Percentiles rank a stretch among this genome's conserved stretches.
These are phyloP conservation scores for Lasiurus cinereus DNA, from an alignment of 2,113 vertebrate genomes.

Conservation along the genomic window DNA sequence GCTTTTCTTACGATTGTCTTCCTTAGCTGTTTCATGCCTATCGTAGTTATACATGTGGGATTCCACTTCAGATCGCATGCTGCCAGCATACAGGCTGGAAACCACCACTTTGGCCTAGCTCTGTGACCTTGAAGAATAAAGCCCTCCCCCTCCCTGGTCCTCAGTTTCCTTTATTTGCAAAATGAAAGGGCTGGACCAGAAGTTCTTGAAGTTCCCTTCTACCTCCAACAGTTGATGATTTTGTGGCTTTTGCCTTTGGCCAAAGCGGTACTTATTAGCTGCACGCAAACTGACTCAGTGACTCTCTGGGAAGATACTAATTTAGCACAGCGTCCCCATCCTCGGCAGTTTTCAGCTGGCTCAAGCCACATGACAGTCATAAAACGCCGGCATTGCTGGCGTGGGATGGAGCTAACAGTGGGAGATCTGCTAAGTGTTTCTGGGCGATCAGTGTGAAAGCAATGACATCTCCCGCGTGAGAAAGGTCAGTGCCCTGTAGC, in stretches of 20 bases:
- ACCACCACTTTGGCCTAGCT: neutral
- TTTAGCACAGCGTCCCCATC: constrained; percentile 38
- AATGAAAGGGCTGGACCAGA: neutral
- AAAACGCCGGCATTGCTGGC: constrained; percentile 54
- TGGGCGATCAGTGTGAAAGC: constrained; percentile 78
- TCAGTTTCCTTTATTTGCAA: constrained; percentile 16
- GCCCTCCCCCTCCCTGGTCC: neutral
- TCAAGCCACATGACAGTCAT: constrained; percentile 66
- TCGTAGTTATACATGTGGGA: neutral
- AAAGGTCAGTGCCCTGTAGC: constrained; percentile 76
- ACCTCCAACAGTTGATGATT: neutral
- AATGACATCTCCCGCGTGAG: constrained; percentile 72
- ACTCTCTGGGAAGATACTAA: constrained; percentile 71
- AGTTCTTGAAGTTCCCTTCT: neutral
- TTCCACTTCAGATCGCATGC: neutral
- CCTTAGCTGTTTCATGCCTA: neutral
- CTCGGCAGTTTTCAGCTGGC: constrained; percentile 69
- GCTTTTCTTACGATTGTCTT: neutral
- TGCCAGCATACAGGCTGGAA: neutral
- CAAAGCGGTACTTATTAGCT: constrained; percentile 57
- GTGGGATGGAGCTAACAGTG: constrained; percentile 76
- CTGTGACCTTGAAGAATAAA: neutral
- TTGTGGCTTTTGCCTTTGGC: constrained; percentile 61
- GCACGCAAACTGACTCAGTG: constrained; percentile 54
- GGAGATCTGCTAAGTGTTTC: constrained; percentile 77